phyloP scores from a whole-genome alignment of 2,888 invertebrate genomes.

The Agrotis clavis region DNA sequence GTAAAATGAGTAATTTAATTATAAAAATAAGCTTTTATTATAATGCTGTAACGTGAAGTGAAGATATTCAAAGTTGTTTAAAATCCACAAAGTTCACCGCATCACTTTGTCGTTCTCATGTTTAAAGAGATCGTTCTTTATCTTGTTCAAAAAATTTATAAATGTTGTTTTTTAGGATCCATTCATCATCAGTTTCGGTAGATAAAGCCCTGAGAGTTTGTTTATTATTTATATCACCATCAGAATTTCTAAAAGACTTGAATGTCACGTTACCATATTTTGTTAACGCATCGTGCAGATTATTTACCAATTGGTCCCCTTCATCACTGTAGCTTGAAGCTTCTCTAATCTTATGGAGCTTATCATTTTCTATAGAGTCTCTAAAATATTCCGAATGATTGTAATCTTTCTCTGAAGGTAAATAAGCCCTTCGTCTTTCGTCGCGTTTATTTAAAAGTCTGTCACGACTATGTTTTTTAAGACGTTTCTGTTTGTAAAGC shows the following conservation, averaged over 20 bases:
- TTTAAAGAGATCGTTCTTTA: not conserved
- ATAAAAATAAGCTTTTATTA: not conserved
- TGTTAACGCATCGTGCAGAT: slow-evolving; percentile 44
- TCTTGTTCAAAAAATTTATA: slow-evolving; percentile 47
- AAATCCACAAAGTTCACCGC: not conserved
- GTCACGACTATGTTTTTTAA: not conserved
- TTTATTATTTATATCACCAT: not conserved
- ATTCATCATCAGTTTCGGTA: slow-evolving; percentile 46
- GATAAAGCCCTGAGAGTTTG: not conserved
- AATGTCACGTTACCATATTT: slow-evolving; percentile 44
- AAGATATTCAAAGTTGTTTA: not conserved
- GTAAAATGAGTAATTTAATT: too few relatives aligned
- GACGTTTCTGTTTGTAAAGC: not conserved
- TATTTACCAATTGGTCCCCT: slow-evolving; percentile 30
- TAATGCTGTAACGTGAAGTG: not conserved
- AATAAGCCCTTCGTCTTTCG: not conserved
- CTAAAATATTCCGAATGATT: not conserved
- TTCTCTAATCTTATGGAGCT: slow-evolving; percentile 38
- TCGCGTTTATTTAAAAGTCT: not conserved
- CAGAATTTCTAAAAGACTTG: slow-evolving; percentile 14
- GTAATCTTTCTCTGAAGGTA: slow-evolving; percentile 21
- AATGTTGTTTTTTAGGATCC: slow-evolving; percentile 52
- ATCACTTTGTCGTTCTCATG: not conserved
- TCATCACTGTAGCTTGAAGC: slow-evolving; percentile 53
- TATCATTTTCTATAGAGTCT: slow-evolving; percentile 11